These are phyloP conservation scores for Thymallus thymallus DNA, from an alignment of 2,113 vertebrate genomes.

Conservation along the genomic window DNA sequence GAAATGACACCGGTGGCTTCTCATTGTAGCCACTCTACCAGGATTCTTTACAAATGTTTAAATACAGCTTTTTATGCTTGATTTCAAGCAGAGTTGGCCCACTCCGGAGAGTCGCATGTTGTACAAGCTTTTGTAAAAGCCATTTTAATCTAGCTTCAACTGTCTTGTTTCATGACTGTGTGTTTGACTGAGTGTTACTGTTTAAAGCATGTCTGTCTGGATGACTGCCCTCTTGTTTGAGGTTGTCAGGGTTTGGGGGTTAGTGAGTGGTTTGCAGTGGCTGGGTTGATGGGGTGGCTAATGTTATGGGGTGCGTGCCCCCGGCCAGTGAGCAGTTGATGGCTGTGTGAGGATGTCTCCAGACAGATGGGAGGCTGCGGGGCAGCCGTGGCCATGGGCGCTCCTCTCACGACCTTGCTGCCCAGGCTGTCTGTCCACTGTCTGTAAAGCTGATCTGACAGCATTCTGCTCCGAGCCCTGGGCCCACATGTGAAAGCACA, in stretches of 20 bases:
- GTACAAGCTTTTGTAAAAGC: neutral
- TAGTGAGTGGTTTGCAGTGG: neutral
- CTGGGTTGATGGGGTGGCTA: neutral
- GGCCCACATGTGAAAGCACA: conserved; percentile 31
- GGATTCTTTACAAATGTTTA: neutral
- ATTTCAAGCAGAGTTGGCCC: neutral
- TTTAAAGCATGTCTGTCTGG: neutral
- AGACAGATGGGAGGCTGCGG: conserved; percentile 56
- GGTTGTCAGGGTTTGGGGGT: neutral
- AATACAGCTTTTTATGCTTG: neutral
- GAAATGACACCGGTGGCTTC: neutral
- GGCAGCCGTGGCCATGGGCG: conserved; percentile 47
- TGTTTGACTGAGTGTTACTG: neutral
- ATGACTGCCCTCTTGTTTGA: neutral
- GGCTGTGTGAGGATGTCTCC: conserved; percentile 55
- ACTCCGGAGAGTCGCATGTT: neutral
- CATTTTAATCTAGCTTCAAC: neutral
- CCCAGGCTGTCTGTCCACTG: conserved; percentile 34
- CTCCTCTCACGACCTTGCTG: conserved; percentile 67
- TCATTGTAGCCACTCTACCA: neutral
- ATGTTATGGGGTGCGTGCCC: conserved; percentile 6
- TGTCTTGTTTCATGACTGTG: neutral
- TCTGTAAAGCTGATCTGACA: conserved; percentile 68
- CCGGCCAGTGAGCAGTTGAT: conserved; percentile 23
- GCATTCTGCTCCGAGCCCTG: conserved; percentile 39